These are phyloP conservation scores for Danio kyathit DNA, from an alignment of 2,797 vertebrate species.

Conservation along the genomic window DNA sequence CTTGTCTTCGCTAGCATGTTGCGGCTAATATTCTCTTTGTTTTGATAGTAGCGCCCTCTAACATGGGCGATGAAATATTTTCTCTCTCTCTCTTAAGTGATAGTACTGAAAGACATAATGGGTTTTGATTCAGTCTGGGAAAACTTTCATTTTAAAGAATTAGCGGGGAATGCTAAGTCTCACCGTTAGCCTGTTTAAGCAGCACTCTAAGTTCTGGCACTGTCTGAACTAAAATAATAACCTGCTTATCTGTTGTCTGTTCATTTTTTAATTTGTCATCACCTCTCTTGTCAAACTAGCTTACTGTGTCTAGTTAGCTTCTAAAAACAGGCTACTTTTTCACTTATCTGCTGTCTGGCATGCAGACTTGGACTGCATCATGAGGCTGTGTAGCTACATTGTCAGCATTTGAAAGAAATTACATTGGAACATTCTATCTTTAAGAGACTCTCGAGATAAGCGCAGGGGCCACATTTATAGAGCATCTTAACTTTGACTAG, in stretches of 20 bases:
- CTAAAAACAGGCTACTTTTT: conserved; percentile 18
- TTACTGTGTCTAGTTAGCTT: conserved; percentile 1
- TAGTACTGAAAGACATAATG: too few species aligned
- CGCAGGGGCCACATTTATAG: conserved; percentile 37
- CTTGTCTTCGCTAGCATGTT: neutral
- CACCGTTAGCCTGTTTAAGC: neutral
- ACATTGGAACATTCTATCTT: conserved; percentile 50
- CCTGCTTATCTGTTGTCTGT: neutral
- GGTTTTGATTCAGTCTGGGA: too few species aligned
- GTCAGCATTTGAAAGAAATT: conserved; percentile 41
- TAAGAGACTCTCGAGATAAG: conserved; percentile 53
- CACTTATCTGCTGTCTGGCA: conserved; percentile 33
- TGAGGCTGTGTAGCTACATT: conserved; percentile 14
- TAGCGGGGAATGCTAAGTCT: neutral
- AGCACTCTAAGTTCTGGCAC: neutral
- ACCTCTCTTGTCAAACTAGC: neutral
- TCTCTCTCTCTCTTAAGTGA: neutral
- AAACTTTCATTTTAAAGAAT: neutral
- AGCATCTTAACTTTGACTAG: conserved; percentile 1
- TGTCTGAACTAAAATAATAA: neutral
- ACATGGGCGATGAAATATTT: neutral
- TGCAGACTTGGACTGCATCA: conserved; percentile 14
- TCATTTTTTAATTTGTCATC: neutral
- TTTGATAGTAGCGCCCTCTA: neutral
- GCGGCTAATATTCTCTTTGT: neutral